phyloP scores from a whole-genome alignment of 1,140 invertebrate genomes.

The Drosophila ogumai region DNA sequence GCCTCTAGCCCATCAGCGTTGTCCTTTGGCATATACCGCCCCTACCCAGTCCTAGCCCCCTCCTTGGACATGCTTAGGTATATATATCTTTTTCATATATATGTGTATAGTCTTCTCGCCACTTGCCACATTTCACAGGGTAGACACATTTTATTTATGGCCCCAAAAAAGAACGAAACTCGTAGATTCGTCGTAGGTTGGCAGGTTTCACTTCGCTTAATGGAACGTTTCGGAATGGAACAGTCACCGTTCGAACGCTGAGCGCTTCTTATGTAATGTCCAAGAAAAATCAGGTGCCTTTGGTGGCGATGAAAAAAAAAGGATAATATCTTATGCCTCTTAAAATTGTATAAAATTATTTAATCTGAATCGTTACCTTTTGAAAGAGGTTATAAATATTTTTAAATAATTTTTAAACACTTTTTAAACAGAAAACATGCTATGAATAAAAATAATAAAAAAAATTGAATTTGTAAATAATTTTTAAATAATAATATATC shows the following conservation, averaged over 20 bases:
- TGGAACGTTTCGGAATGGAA: slow-evolving; percentile 64
- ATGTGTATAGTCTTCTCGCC: slow-evolving; percentile 14
- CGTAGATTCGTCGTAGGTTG: slow-evolving; percentile 34
- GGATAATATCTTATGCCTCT: no score
- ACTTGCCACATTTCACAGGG: slow-evolving; percentile 54
- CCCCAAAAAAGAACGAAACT: slow-evolving; percentile 37
- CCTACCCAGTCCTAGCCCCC: neutral
- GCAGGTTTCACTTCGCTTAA: slow-evolving; percentile 42
- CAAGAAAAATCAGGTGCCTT: slow-evolving; percentile 3
- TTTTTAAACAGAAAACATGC: no score
- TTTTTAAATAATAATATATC: no score
- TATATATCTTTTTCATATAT: slow-evolving; percentile 3
- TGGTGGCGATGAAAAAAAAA: neutral
- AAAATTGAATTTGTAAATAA: no score
- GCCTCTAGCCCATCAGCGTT: slow-evolving; percentile 37
- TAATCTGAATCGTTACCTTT: neutral
- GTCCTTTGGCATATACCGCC: slow-evolving; percentile 57
- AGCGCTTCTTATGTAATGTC: slow-evolving; percentile 64
- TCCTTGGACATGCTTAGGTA: neutral
- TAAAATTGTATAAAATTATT: neutral
- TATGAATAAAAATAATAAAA: no score
- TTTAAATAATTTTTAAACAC: neutral
- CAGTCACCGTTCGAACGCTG: slow-evolving; percentile 56
- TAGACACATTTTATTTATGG: slow-evolving; percentile 66
- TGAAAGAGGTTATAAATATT: no score